phyloP scores from a whole-genome alignment of 2,888 invertebrate species.

The Anagyrus pseudococci region DNA sequence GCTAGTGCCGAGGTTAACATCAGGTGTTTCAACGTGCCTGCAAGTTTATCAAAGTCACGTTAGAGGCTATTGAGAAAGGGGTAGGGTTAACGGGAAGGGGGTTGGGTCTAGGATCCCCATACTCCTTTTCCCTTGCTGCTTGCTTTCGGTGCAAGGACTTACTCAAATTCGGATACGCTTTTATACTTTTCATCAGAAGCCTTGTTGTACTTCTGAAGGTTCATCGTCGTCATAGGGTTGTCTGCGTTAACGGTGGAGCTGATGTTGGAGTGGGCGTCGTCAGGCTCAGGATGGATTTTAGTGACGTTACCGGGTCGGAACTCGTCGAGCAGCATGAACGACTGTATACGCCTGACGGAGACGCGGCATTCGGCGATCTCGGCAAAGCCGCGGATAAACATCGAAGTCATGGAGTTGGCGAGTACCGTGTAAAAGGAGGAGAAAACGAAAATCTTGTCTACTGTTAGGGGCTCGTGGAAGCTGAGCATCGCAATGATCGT shows the following conservation, averaged over 20 bases:
- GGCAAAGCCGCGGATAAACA: conserved; percentile 66
- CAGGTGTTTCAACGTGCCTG: no score
- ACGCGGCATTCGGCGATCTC: conserved; percentile 66
- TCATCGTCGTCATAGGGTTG: background rate
- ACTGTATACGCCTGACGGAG: conserved; percentile 62
- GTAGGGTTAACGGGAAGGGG: no score
- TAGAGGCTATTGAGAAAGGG: no score
- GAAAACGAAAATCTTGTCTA: conserved; percentile 71
- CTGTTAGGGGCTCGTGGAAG: conserved; percentile 72
- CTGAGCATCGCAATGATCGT: conserved; percentile 76
- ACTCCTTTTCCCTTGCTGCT: no score
- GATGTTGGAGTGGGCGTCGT: background rate
- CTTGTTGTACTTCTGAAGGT: conserved; percentile 9
- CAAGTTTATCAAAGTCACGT: no score
- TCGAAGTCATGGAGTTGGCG: conserved; percentile 66
- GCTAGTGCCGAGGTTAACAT: no score
- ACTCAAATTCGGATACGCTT: background rate
- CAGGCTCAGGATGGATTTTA: no score
- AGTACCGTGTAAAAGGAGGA: conserved; percentile 66
- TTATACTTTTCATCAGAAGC: background rate
- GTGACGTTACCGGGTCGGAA: conserved; percentile 62
- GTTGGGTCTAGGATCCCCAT: no score
- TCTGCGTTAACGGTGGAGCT: background rate
- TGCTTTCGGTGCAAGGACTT: no score
- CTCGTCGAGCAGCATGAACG: conserved; percentile 61